Evolutionary conservation across 1,140 invertebrate genomes (phyloP).

Genomic region (Chironomus striatipennis): DNA sequence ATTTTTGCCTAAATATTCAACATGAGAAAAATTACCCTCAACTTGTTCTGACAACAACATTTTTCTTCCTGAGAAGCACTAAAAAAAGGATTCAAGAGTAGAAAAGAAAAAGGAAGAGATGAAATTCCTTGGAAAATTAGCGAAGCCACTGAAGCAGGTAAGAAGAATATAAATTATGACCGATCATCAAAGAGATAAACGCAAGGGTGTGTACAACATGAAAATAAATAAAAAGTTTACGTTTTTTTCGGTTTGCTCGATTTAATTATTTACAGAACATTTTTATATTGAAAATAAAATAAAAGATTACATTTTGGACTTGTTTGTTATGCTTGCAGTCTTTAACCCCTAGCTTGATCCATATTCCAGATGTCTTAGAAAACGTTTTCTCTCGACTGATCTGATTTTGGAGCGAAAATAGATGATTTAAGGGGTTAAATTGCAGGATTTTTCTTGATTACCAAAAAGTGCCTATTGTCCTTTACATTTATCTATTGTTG

Average conservation of each 20-base stretch:
- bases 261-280: slow-evolving; percentile 19
- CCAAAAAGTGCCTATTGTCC: background rate
- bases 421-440: background rate
- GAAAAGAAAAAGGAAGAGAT: background rate
- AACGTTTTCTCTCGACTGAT: background rate
- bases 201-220: slow-evolving; percentile 19
- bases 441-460: background rate
- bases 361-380: background rate
- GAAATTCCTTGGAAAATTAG: slow-evolving; percentile 21
- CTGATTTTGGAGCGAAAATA: slow-evolving; percentile 6
- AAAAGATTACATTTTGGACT: slow-evolving; percentile 2
- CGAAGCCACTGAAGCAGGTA: background rate
- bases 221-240: background rate
- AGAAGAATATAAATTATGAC: slow-evolving; percentile 19
- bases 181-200: slow-evolving; percentile 20
- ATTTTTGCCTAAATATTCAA: background rate
- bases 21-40: slow-evolving; percentile 14
- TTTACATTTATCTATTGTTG: no score
- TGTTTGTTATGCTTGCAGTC: slow-evolving; percentile 10
- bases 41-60: slow-evolving; percentile 8
- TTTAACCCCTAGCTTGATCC: background rate
- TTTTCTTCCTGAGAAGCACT: slow-evolving; percentile 3
- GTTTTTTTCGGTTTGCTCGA: background rate
- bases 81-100: background rate
- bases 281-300: background rate